Evolutionary conservation across 2,797 vertebrate species (phyloP).

Genomic region (Pteropus rufus): DNA sequence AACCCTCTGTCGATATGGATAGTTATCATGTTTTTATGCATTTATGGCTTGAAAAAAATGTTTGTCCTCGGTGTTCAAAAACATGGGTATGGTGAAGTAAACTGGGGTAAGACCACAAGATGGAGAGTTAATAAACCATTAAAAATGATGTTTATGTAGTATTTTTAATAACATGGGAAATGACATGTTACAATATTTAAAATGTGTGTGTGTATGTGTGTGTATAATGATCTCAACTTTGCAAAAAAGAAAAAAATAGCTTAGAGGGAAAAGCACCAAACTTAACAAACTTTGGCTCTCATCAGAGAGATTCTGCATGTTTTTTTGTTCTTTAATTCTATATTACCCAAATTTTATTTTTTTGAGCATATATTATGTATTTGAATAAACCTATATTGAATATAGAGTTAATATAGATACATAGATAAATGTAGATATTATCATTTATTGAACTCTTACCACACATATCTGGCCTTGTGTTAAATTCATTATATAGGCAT

Average conservation of each 20-base stretch:
- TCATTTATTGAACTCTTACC: neutral
- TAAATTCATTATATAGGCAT: neutral
- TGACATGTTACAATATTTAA: neutral
- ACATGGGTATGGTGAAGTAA: neutral
- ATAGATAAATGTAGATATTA: neutral
- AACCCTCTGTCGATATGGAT: neutral
- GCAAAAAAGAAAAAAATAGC: neutral
- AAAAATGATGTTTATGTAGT: neutral
- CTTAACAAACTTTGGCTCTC: neutral
- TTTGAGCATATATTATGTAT: neutral
- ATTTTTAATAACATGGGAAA: conserved; percentile 12
- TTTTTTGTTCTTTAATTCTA: neutral
- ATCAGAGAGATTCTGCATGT: neutral
- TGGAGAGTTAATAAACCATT: neutral
- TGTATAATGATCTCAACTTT: neutral
- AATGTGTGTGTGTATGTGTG: neutral
- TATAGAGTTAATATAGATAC: neutral
- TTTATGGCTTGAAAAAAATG: neutral
- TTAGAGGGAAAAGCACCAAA: neutral
- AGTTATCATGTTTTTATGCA: neutral
- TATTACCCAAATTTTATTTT: neutral
- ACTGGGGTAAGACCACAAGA: neutral
- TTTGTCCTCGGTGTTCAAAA: neutral
- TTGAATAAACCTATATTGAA: neutral
- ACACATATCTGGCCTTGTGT: neutral